These are phyloP conservation scores for Eugnorisma glareosa DNA, from an alignment of 2,888 invertebrate genomes.

Conservation along the genomic window DNA sequence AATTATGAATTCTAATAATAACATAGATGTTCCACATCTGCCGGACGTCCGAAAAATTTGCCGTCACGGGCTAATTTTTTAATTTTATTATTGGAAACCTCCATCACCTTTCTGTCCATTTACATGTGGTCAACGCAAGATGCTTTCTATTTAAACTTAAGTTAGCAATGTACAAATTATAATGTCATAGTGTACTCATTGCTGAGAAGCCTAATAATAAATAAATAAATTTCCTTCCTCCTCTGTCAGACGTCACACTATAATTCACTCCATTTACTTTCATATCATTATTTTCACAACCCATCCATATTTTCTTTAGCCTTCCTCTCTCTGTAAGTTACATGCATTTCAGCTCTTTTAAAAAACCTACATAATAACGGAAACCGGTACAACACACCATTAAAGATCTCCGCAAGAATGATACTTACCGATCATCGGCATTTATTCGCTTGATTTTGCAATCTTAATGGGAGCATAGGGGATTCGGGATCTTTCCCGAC, in stretches of 20 bases:
- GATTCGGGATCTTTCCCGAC: neutral
- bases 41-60: no score
- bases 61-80: no score
- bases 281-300: neutral
- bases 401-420: neutral
- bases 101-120: neutral
- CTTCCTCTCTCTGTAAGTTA: neutral
- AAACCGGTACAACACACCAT: neutral
- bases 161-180: no score
- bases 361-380: neutral
- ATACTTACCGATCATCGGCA: conserved; percentile 15
- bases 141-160: neutral
- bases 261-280: neutral
- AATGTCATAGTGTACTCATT: no score
- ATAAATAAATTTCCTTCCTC: no score
- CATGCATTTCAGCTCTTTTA: neutral
- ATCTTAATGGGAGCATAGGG: conserved; percentile 40
- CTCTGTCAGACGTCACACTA: neutral
- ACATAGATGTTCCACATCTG: no score
- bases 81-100: neutral
- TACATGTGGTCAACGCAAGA: neutral
- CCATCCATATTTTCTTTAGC: neutral
- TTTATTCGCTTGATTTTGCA: conserved; percentile 41
- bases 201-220: no score
- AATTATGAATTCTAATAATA: no score